phyloP scores from a whole-genome alignment of 1,140 invertebrate species.

The Anastrepha ludens region DNA sequence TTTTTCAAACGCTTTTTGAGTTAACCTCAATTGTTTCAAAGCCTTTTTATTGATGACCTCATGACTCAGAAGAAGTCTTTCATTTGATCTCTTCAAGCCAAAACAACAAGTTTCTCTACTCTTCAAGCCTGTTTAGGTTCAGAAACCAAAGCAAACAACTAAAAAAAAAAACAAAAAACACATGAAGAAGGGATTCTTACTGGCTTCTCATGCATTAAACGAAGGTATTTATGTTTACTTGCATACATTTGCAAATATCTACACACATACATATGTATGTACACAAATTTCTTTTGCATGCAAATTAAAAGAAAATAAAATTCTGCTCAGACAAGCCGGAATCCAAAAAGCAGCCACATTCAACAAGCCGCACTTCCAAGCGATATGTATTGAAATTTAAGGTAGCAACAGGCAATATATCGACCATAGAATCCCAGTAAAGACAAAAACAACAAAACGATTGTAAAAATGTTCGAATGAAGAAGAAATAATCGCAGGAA shows the following conservation, averaged over 20 bases:
- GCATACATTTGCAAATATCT: background rate
- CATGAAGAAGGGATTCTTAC: too few species aligned
- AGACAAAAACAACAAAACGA: background rate
- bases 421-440: background rate
- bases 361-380: background rate
- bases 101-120: too few species aligned
- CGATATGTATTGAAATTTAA: slow-evolving; percentile 20
- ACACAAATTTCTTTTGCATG: background rate
- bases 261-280: background rate
- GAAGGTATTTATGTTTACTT: too few species aligned
- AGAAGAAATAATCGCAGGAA: background rate
- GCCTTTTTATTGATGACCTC: too few species aligned
- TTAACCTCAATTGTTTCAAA: too few species aligned
- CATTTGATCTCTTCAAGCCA: too few species aligned
- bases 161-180: too few species aligned
- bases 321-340: background rate
- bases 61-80: too few species aligned
- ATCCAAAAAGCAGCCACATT: background rate
- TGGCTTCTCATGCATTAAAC: too few species aligned
- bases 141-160: too few species aligned
- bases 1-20: too few species aligned
- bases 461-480: background rate
- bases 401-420: slow-evolving; percentile 53
- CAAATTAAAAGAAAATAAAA: background rate
- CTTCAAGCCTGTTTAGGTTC: too few species aligned